Evolutionary conservation across 2,888 invertebrate genomes (phyloP).

Genomic region (Orthonevra nobilis): DNA sequence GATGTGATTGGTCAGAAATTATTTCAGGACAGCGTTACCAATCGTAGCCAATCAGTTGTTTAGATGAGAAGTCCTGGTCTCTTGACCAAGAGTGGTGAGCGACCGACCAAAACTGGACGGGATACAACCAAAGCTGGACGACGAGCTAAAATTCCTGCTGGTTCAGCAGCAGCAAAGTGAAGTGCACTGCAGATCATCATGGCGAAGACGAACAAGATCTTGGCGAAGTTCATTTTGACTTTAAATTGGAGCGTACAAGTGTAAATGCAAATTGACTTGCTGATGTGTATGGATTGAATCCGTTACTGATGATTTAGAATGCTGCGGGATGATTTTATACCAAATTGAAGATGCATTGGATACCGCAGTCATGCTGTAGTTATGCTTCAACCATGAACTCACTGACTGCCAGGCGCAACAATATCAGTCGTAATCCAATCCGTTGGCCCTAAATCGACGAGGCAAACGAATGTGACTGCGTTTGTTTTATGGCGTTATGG

Average conservation of each 20-base stretch:
- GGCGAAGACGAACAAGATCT: conserved; percentile 52
- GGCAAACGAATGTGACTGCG: background rate
- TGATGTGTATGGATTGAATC: conserved; percentile 47
- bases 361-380: no score
- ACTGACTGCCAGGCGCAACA: conserved; percentile 13
- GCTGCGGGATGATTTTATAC: conserved; percentile 51
- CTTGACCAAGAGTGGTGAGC: conserved; percentile 55
- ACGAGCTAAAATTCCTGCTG: conserved; percentile 45
- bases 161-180: conserved; percentile 52
- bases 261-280: conserved; percentile 26
- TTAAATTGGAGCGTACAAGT: background rate
- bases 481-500: conserved; percentile 1
- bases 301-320: conserved; percentile 54
- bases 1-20: conserved; percentile 14
- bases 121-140: conserved; percentile 55
- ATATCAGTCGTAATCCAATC: conserved; percentile 46
- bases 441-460: conserved; percentile 38
- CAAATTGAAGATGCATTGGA: conserved; percentile 9
- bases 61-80: conserved; percentile 59
- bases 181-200: conserved; percentile 57
- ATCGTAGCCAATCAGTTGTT: conserved; percentile 11
- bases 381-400: conserved; percentile 49
- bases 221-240: conserved; percentile 63
- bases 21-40: conserved; percentile 35
- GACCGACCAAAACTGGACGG: conserved; percentile 58